phyloP scores from a whole-genome alignment of 2,113 vertebrate genomes.

The Oncorhynchus nerka region DNA sequence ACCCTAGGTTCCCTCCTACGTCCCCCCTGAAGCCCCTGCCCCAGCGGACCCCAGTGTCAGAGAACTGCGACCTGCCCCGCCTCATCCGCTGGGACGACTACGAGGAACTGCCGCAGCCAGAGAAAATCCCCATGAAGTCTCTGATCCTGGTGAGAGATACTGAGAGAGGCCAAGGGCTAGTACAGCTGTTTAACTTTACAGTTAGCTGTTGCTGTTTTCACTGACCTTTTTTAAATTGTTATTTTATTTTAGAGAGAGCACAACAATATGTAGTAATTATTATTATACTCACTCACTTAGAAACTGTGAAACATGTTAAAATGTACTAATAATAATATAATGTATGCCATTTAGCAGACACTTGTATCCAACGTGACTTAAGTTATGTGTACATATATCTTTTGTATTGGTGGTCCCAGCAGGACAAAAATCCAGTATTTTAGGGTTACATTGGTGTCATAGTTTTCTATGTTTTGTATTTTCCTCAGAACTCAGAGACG shows the following conservation, averaged over 20 bases:
- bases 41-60: slow-evolving; percentile 51
- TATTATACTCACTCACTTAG: too few relatives aligned
- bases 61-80: slow-evolving; percentile 67
- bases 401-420: too few relatives aligned
- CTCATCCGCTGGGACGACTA: slow-evolving; percentile 75
- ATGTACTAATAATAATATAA: too few relatives aligned
- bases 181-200: too few relatives aligned
- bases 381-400: too few relatives aligned
- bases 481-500: slow-evolving; percentile 75
- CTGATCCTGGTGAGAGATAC: slow-evolving; percentile 65
- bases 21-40: slow-evolving; percentile 82
- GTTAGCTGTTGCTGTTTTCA: too few relatives aligned
- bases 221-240: too few relatives aligned
- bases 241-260: too few relatives aligned
- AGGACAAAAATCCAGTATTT: neutral
- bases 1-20: slow-evolving; percentile 78
- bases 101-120: slow-evolving; percentile 54
- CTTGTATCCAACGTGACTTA: too few relatives aligned
- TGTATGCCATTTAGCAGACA: too few relatives aligned
- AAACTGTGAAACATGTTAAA: too few relatives aligned
- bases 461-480: neutral
- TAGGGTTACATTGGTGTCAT: neutral
- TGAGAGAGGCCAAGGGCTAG: neutral
- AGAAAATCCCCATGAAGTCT: slow-evolving; percentile 68
- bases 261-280: too few relatives aligned